Evolutionary conservation across 2,797 vertebrate genomes (phyloP), one percentile per base, ranked within the genome.

Genomic region (Macroramphosus scolopax): DNA sequence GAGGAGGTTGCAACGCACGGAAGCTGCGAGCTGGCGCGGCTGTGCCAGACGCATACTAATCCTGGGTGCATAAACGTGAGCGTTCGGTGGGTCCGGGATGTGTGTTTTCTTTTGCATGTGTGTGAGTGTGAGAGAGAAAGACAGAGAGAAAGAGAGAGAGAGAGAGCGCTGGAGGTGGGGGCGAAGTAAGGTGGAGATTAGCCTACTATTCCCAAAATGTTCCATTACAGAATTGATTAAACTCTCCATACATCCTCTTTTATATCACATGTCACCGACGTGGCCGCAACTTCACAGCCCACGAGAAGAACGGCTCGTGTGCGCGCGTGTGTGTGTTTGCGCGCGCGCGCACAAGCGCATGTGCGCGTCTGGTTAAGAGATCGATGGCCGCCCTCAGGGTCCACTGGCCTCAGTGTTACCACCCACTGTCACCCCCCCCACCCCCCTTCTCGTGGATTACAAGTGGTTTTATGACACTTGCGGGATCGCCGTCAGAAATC

Each of bases 381-480:
- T 79, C 58, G 60, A 65, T 74, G 63, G 68, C 55, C 45, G 53
- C 68, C 68, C 50, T 61, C 66, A 73, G 51, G 63, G 53, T 35
- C 54, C 47, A 13, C 29, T 51, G 49, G 30, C 59, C 62, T 44
- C 55, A 26, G 26, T 47, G 69, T 33, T 59, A 52, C 51, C 78
- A 64, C 72, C 64, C 60, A 50, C 75, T 69, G 65, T 75, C 77
- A 78, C 78, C 77, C n/a, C n/a, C n/a, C n/a, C n/a, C n/a, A n/a
- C 56, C 64, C 72, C 51, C 70, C 77, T 75, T 78, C 63, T 72
- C 33, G 68, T 57, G 80, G 75, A 80, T 80, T 63, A 72, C n/a
- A n/a, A n/a, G n/a, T n/a, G n/a, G n/a, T n/a, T n/a, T n/a, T n/a
- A n/a, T n/a, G n/a, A n/a, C n/a, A n/a, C n/a, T n/a, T n/a, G n/a